These are phyloP conservation scores for Tupiocoris notatus DNA, from an alignment of 2,888 invertebrate species.

Conservation along the genomic window DNA sequence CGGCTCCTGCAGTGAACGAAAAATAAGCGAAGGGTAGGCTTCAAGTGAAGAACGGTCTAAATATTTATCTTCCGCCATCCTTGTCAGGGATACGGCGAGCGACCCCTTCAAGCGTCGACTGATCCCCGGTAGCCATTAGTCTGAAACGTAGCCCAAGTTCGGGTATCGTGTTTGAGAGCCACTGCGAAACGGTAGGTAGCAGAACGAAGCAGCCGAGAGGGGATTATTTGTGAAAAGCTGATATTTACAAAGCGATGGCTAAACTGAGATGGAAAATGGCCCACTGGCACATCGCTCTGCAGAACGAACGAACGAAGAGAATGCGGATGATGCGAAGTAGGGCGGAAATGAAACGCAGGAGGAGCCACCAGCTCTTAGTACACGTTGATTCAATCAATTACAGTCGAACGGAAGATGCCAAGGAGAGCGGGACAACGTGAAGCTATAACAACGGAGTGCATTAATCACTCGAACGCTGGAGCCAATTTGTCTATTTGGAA, in stretches of 20 bases:
- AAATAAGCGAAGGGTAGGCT: not conserved
- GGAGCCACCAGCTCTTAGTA: not conserved
- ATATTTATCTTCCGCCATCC: not conserved
- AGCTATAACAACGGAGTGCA: not conserved
- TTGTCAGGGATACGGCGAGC: not conserved
- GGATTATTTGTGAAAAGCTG: not conserved
- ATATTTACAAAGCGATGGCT: not conserved
- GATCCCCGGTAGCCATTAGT: not conserved
- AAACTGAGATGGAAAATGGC: not conserved
- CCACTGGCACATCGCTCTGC: no score
- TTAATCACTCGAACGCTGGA: not conserved
- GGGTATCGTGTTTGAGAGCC: not conserved
- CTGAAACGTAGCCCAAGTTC: not conserved
- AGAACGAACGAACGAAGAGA: not conserved
- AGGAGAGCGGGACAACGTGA: not conserved
- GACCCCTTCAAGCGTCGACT: not conserved
- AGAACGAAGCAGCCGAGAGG: not conserved
- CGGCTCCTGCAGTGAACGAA: no score
- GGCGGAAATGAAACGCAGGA: not conserved
- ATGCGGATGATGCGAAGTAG: not conserved
- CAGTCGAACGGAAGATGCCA: not conserved
- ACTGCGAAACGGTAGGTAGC: no score
- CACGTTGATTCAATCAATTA: not conserved
- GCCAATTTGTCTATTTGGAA: not conserved
- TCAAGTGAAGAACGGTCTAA: not conserved